Conservation (phyloP, 2,113 vertebrate species). For the Eidolon helvum region DNA sequence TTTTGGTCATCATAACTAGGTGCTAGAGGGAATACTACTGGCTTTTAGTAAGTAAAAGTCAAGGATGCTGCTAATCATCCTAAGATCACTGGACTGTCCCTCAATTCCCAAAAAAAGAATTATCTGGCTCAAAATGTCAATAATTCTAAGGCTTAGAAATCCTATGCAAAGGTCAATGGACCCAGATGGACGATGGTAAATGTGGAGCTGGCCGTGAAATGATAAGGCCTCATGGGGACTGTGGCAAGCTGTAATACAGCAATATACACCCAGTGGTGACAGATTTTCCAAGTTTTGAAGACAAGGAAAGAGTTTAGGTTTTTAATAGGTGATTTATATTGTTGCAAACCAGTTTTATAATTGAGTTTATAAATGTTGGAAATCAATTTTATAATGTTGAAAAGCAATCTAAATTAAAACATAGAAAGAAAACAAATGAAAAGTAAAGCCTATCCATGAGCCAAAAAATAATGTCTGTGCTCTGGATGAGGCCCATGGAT, state of each 20-base stretch:
- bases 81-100: not conserved
- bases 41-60: not conserved
- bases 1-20: not conserved
- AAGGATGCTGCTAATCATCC: not conserved
- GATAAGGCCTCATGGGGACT: fast-evolving
- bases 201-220: not conserved
- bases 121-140: not conserved
- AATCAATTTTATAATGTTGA: conserved; percentile 3
- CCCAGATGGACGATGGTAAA: not conserved
- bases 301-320: not conserved
- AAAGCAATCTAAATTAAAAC: conserved; percentile 34
- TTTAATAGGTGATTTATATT: not conserved
- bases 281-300: not conserved
- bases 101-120: not conserved
- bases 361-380: not conserved
- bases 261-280: not conserved
- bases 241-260: not conserved
- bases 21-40: not conserved
- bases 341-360: not conserved
- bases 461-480: not conserved
- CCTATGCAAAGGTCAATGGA: not conserved
- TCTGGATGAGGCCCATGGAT: not conserved
- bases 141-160: not conserved
- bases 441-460: not conserved
- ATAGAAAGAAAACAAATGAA: not conserved